Evolutionary conservation across 2,888 invertebrate species (phyloP).

Genomic region (Magallana nippona): DNA sequence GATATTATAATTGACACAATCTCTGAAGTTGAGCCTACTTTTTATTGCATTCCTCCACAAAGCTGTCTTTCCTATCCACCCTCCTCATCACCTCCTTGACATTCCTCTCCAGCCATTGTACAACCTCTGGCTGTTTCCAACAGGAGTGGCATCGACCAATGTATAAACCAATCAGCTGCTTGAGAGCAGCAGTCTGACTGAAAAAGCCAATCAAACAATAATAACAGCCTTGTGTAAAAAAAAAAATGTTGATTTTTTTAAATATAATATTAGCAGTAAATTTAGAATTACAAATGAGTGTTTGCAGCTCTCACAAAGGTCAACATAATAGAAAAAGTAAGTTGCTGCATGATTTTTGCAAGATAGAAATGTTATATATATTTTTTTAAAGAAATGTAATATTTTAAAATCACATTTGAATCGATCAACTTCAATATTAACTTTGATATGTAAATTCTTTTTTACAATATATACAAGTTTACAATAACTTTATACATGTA

Average conservation of each 20-base stretch:
- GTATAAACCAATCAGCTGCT: slow-evolving; percentile 87
- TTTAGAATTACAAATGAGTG: too few relatives aligned
- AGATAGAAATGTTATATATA: too few relatives aligned
- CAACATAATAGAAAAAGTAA: too few relatives aligned
- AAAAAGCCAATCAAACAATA: slow-evolving; percentile 67
- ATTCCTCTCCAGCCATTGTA: slow-evolving; percentile 89
- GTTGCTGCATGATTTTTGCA: too few relatives aligned
- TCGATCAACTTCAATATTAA: too few relatives aligned
- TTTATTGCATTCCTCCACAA: slow-evolving; percentile 84
- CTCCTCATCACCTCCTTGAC: slow-evolving; percentile 85
- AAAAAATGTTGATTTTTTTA: not conserved
- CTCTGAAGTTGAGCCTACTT: slow-evolving; percentile 79
- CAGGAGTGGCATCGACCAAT: slow-evolving; percentile 87
- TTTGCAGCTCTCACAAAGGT: too few relatives aligned
- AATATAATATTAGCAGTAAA: too few relatives aligned
- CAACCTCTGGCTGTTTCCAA: slow-evolving; percentile 88
- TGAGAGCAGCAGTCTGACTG: slow-evolving; percentile 84
- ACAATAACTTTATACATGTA: not conserved
- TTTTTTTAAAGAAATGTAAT: too few relatives aligned
- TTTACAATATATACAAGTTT: too few relatives aligned
- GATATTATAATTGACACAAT: too few relatives aligned
- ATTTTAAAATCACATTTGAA: too few relatives aligned
- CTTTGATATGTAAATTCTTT: too few relatives aligned
- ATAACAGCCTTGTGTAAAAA: not conserved
- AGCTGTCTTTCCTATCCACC: slow-evolving; percentile 84